Percentiles rank a stretch among this genome's conserved stretches.
These are phyloP conservation scores for Caenorhabditis sinica DNA, from an alignment of 2,888 invertebrate species.

Conservation along the genomic window DNA sequence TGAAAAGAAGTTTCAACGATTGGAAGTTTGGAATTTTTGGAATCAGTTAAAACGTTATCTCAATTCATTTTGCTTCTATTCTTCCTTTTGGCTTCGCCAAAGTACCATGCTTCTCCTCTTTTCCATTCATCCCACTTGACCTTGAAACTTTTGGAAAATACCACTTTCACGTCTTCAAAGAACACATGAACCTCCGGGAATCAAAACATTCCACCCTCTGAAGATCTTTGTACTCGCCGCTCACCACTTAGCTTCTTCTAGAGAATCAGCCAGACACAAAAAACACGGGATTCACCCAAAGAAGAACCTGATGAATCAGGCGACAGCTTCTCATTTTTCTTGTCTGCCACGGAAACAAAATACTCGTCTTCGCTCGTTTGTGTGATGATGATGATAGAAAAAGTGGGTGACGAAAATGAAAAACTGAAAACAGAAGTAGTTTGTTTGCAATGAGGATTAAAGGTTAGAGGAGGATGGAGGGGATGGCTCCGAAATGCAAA, in stretches of 20 bases:
- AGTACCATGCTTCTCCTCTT: no score
- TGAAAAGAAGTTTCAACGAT: no score
- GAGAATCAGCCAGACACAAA: background rate
- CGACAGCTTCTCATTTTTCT: background rate
- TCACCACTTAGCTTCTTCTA: background rate
- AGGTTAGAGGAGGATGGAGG: conserved; percentile 15
- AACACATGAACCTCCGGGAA: background rate
- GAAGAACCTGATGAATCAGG: conserved; percentile 3
- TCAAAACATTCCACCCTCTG: conserved; percentile 8
- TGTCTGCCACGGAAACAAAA: conserved; percentile 33
- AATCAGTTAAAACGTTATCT: no score
- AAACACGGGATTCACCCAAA: background rate
- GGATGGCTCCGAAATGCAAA: conserved; percentile 23
- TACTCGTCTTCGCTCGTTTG: background rate
- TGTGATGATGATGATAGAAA: conserved; percentile 12
- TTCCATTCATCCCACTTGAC: background rate
- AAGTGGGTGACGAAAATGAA: conserved; percentile 35
- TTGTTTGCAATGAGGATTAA: conserved; percentile 34
- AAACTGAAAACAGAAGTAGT: conserved; percentile 37
- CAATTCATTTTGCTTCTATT: no score
- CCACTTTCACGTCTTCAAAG: background rate
- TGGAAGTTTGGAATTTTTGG: no score
- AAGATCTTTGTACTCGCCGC: conserved; percentile 1
- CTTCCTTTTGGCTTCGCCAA: no score
- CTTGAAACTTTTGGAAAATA: background rate